Evolutionary conservation across 2,113 vertebrate genomes (phyloP), one percentile per base, ranked within the genome.

Genomic region (Petrocephalus microphthalmus): DNA sequence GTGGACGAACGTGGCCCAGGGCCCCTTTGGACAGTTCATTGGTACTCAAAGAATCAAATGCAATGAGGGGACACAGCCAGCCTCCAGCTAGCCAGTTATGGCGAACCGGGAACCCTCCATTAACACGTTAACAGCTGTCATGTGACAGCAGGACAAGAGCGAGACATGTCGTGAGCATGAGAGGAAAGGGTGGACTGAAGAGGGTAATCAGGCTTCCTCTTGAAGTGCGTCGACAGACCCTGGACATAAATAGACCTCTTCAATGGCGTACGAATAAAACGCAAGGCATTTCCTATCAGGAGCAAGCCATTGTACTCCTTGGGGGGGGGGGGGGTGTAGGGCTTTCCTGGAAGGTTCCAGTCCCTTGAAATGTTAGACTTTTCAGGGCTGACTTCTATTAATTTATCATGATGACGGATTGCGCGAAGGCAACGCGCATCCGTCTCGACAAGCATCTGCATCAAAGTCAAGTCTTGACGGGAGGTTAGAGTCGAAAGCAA

Each of bases 251-350:
- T 92, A 91, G 64, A 91, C 84, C 89, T 54, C 85, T 91, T 92
- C 95, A 95, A 96, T 95, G 95, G 94, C 93, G 95, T 95, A 88
- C 89, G 83, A 88, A 89, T 91, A 93, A 94, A 94, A 95, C 93
- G 94, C 94, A 93, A 92, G 95, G 95, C 92, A 95, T 95, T 96
- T 96, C 95, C 95, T 95, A 91, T 81, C 57, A 45, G 85, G 87
- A 54, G 37, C 42, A 87, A 91, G 90, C 92, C 90, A 95, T 95
- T 96, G 95, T 95, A 95, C 94, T 93, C 54, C 85, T 60, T 42
- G 33, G 25, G 54, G 37, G 25, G 33, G 20, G 33, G 25, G 54
- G 37, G 25, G 33, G 20, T 22, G 17, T 5, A 60, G 85, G 85
- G 54, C 11, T 45, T 86, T 85, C 90, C 92, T 92, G 93, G 94